Percentiles rank a stretch among this genome's conserved stretches.
Evolutionary conservation across 2,888 invertebrate genomes (phyloP).

Genomic region (Drosophila emarginata): DNA sequence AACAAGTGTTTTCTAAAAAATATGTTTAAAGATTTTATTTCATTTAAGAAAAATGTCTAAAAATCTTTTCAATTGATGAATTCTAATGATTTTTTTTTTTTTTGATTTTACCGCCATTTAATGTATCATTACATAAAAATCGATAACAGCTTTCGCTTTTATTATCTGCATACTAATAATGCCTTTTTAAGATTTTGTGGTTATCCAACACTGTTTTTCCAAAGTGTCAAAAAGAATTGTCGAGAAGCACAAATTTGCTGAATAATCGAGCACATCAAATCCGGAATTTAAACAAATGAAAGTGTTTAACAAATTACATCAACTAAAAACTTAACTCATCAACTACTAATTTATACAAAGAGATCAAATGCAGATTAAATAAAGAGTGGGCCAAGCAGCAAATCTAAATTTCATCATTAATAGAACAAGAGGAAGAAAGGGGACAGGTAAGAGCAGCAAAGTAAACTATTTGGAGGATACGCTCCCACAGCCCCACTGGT

Average conservation of each 20-base stretch:
- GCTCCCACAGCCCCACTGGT: conserved; percentile 47
- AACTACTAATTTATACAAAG: conserved; percentile 13
- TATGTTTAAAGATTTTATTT: neutral
- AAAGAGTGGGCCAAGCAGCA: neutral
- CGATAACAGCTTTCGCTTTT: neutral
- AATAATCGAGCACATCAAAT: neutral
- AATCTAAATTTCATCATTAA: conserved; percentile 30
- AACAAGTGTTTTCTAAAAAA: neutral
- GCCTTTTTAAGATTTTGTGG: neutral
- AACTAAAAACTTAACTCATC: conserved; percentile 5
- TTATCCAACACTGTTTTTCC: neutral
- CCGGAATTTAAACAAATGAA: neutral
- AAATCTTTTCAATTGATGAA: neutral
- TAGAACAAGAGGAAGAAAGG: conserved; percentile 4
- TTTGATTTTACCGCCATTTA: neutral
- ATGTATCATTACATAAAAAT: neutral
- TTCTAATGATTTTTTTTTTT: too few species aligned
- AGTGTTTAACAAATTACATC: neutral
- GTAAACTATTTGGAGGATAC: conserved; percentile 35
- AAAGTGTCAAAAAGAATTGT: neutral
- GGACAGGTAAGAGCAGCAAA: conserved; percentile 27
- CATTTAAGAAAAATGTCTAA: neutral
- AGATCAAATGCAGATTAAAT: neutral
- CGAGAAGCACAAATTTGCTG: neutral
- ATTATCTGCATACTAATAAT: neutral